Percentiles rank a stretch among this genome's conserved stretches.
phyloP scores from a whole-genome alignment of 2,888 invertebrate species.

The Zygaena filipendulae region DNA sequence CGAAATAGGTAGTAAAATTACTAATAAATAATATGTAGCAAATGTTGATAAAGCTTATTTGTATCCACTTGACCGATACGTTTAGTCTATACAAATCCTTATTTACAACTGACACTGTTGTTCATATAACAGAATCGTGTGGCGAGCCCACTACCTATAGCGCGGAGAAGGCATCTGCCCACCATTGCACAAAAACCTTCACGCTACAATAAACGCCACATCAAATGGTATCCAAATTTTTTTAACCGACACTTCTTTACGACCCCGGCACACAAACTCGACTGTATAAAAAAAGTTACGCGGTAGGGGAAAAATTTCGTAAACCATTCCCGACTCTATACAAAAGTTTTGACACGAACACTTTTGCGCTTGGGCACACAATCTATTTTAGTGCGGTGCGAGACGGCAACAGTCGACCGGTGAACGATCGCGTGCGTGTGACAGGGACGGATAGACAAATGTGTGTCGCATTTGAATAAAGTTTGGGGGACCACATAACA shows the following conservation, averaged over 20 bases:
- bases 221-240: slow-evolving; percentile 43
- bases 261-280: slow-evolving; percentile 52
- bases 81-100: slow-evolving; percentile 67
- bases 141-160: slow-evolving; percentile 48
- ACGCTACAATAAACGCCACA: slow-evolving; percentile 43
- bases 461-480: slow-evolving; percentile 64
- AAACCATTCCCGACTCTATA: slow-evolving; percentile 61
- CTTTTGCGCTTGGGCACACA: slow-evolving; percentile 67
- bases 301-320: slow-evolving; percentile 68
- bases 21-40: slow-evolving; percentile 28
- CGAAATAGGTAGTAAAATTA: slow-evolving; percentile 23
- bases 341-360: slow-evolving; percentile 67
- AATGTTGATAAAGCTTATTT: slow-evolving; percentile 31
- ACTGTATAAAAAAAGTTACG: slow-evolving; percentile 62
- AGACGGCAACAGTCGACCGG: slow-evolving; percentile 41
- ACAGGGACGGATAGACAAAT: slow-evolving; percentile 51
- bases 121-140: slow-evolving; percentile 54
- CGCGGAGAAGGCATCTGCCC: slow-evolving; percentile 51
- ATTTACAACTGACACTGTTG: slow-evolving; percentile 68
- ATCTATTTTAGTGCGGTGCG: slow-evolving; percentile 63
- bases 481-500: slow-evolving; percentile 62
- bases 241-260: slow-evolving; percentile 58
- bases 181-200: slow-evolving; percentile 38
- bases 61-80: slow-evolving; percentile 57
- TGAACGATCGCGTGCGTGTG: slow-evolving; percentile 37